These are phyloP conservation scores for Trachelus tabidus DNA, from an alignment of 2,888 invertebrate genomes.

Conservation along the genomic window DNA sequence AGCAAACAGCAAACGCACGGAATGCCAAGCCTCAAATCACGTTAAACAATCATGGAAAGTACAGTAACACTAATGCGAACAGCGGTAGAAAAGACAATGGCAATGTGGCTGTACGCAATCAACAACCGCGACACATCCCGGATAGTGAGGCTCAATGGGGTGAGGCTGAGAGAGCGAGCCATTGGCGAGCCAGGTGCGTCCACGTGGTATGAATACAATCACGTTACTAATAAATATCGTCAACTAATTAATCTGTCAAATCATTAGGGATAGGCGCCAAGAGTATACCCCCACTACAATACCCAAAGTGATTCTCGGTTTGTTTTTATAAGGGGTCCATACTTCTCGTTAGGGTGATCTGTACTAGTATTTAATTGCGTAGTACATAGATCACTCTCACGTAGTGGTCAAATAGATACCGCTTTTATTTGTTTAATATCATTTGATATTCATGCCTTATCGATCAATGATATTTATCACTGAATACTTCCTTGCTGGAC, in stretches of 20 bases:
- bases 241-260: conserved; percentile 9
- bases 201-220: conserved; percentile 63
- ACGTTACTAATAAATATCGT: conserved; percentile 50
- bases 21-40: conserved; percentile 63
- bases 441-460: conserved; percentile 26
- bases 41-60: conserved; percentile 60
- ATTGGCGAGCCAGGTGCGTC: conserved; percentile 66
- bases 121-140: conserved; percentile 60
- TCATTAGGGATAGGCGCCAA: neutral
- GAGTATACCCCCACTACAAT: neutral
- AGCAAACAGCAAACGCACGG: conserved; percentile 65
- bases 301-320: neutral
- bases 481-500: conserved; percentile 6
- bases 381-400: neutral
- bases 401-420: neutral
- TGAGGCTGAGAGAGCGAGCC: conserved; percentile 64
- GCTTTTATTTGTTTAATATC: conserved; percentile 15
- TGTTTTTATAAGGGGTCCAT: neutral
- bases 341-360: neutral
- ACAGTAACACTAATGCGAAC: conserved; percentile 45
- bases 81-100: conserved; percentile 55
- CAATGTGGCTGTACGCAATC: conserved; percentile 44
- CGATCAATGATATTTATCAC: conserved; percentile 23
- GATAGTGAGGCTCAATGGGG: conserved; percentile 65
- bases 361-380: neutral